Evolutionary conservation across 1,140 invertebrate species (phyloP).

Genomic region (Drosophila nigromelanica): DNA sequence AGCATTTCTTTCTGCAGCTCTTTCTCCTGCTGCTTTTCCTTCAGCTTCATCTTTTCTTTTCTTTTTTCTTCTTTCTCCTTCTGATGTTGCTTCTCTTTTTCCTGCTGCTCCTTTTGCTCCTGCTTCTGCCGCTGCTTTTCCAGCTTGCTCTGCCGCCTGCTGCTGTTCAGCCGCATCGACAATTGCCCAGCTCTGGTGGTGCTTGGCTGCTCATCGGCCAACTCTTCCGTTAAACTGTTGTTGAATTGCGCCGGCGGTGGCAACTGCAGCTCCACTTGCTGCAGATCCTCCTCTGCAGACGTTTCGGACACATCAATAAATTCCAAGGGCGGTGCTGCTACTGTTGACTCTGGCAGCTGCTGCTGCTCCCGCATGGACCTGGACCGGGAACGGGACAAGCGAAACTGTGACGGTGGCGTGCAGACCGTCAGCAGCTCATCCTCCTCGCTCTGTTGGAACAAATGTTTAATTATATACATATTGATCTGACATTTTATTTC

Average conservation of each 20-base stretch:
- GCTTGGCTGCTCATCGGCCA: slow-evolving; percentile 36
- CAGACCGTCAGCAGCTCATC: slow-evolving; percentile 15
- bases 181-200: slow-evolving; percentile 29
- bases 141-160: not conserved
- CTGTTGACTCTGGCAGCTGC: not conserved
- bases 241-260: not conserved
- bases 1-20: not conserved
- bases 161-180: not conserved
- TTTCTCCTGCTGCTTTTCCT: not conserved
- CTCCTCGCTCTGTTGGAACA: slow-evolving; percentile 8
- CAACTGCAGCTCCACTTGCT: not conserved
- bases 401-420: slow-evolving; percentile 22
- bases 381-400: not conserved
- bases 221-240: no score
- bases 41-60: not conserved
- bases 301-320: slow-evolving; percentile 8
- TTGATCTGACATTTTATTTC: not conserved
- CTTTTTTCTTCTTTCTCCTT: not conserved
- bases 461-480: not conserved
- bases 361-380: not conserved
- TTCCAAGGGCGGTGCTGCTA: not conserved
- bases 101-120: not conserved
- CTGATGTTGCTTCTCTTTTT: not conserved
- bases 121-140: not conserved
- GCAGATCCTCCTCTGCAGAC: not conserved